Evolutionary conservation across 2,113 vertebrate genomes (phyloP).

Genomic region (Pardalotus punctatus): DNA sequence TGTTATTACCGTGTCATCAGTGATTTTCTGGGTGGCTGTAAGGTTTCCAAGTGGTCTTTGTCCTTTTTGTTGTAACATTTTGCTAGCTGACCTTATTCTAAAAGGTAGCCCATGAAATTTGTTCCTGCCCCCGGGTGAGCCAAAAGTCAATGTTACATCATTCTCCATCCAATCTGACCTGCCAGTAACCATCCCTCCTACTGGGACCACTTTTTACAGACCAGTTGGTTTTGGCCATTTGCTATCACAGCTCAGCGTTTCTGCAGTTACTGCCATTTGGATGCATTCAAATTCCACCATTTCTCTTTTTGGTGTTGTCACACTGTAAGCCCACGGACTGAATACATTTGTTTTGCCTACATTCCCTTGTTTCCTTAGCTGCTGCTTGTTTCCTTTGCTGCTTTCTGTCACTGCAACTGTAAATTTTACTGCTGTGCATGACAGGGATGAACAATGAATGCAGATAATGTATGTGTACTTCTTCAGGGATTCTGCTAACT

Average conservation of each 20-base stretch:
- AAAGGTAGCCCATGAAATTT: background rate
- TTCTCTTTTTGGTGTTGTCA: background rate
- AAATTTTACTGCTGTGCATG: background rate
- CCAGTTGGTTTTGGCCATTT: background rate
- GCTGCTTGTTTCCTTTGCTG: background rate
- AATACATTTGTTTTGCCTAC: background rate
- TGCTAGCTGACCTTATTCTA: background rate
- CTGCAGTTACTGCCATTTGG: background rate
- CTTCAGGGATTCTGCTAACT: background rate
- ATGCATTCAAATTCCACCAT: background rate
- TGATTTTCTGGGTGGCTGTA: background rate
- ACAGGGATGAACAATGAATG: background rate
- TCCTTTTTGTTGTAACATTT: background rate
- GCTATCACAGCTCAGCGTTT: background rate
- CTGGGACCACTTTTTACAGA: background rate
- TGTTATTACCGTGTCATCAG: background rate
- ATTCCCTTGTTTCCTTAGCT: background rate
- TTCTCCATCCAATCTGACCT: background rate
- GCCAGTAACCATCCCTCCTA: background rate
- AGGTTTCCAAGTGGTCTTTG: background rate
- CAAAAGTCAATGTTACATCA: background rate
- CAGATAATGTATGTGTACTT: background rate
- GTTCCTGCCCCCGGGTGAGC: background rate
- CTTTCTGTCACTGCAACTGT: background rate
- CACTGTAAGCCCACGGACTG: background rate